Conservation (phyloP, 2,113 vertebrate species). For the Laterallus jamaicensis region DNA sequence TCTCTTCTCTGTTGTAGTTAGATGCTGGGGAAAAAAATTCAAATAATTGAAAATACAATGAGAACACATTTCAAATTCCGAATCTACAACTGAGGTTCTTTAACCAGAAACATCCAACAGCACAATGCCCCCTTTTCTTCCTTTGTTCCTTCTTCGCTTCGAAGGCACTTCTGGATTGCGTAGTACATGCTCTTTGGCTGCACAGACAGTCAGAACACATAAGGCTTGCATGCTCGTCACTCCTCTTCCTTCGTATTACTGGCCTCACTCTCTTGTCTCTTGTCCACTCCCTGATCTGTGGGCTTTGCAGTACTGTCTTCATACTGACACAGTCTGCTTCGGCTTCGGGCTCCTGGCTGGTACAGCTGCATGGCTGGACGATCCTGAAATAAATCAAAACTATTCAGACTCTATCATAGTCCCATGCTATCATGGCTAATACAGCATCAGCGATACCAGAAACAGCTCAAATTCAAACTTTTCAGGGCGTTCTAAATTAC, state of each 20-base stretch:
- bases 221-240: constrained; percentile 75
- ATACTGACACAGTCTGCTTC: constrained; percentile 75
- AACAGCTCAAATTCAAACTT: neutral
- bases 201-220: constrained; percentile 77
- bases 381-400: constrained; percentile 81
- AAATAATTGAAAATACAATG: constrained; percentile 69
- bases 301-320: constrained; percentile 75
- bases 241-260: constrained; percentile 82
- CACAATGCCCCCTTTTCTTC: constrained; percentile 63
- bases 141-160: constrained; percentile 70
- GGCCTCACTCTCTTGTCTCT: constrained; percentile 82
- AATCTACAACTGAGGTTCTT: constrained; percentile 68
- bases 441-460: neutral
- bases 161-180: constrained; percentile 90
- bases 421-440: neutral
- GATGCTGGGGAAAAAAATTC: constrained; percentile 61
- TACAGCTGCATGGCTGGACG: constrained; percentile 97
- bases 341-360: constrained; percentile 91
- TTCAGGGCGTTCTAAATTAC: neutral
- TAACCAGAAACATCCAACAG: constrained; percentile 72
- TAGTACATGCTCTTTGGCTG: constrained; percentile 86
- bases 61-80: constrained; percentile 67
- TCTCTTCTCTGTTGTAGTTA: constrained; percentile 51
- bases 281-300: constrained; percentile 75
- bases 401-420: constrained; percentile 12